Evolutionary conservation across 2,888 invertebrate genomes (phyloP), one percentile per base, ranked within the genome.

Genomic region (Campoplex nolae): DNA sequence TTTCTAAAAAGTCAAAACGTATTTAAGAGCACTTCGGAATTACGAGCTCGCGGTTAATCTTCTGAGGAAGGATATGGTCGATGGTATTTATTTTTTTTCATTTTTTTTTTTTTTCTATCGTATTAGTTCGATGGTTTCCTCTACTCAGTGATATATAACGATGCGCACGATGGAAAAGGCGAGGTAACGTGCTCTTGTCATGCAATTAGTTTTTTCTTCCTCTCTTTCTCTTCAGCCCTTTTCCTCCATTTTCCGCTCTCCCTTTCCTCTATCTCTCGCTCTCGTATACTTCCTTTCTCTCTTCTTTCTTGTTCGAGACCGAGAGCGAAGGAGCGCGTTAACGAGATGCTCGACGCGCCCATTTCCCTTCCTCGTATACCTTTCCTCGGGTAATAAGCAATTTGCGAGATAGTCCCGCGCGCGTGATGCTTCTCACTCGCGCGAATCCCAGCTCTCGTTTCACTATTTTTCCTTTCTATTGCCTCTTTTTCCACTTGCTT

Each of bases 291-390:
- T 32, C 3, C 76, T 32, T 48, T 56, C 16, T 74, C 73, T 62
- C 58, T 81, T 32, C 67, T 58, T 32, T 82, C 42, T 71, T 58
- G 16, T 23, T 83, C 54, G 85, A 58, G 68, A 65, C 78, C 74
- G 70, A 51, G 68, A 77, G 74, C 78, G 79, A 85, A 85, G 80
- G 76, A 77, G 70, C 35, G 83, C 84, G 83, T 87, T 90, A 91
- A 91, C 89, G 89, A 90, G 91, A 88, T 86, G 84, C 88, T 87
- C 88, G 56, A 87, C 83, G 68, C 88, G 83, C 79, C 76, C 42
- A 76, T 83, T 62, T 73, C 54, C 42, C 45, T 83, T 38, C 28
- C 58, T 28, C 68, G 23, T 67, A 79, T 82, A 75, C 78, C 73
- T 79, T 83, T 62, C 75, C 75, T 71, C 54, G 73, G 79, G 79